These are phyloP conservation scores for Chromis chromis DNA, from an alignment of 2,797 vertebrate species.

Conservation along the genomic window DNA sequence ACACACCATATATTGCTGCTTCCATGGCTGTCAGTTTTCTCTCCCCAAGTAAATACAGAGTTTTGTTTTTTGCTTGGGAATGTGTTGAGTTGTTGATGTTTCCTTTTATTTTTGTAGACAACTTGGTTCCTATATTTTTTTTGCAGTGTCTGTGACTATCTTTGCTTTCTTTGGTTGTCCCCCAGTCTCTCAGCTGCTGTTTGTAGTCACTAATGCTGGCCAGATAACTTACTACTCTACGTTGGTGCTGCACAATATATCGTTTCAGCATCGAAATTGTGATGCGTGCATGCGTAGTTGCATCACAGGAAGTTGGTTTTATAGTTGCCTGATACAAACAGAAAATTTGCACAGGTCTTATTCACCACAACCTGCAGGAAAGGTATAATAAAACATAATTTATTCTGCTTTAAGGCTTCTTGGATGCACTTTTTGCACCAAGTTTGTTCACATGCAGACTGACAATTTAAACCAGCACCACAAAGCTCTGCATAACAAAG, in stretches of 20 bases:
- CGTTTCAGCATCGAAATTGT: too few relatives aligned
- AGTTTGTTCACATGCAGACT: too few relatives aligned
- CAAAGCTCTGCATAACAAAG: too few relatives aligned
- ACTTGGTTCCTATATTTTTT: background rate
- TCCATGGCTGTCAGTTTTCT: conserved; percentile 5
- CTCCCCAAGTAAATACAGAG: conserved; percentile 14
- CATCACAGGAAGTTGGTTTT: too few relatives aligned
- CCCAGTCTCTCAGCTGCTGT: conserved; percentile 7
- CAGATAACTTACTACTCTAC: conserved; percentile 1
- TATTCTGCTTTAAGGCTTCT: too few relatives aligned
- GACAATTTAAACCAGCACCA: too few relatives aligned
- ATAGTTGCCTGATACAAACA: too few relatives aligned
- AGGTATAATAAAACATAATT: too few relatives aligned
- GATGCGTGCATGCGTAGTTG: too few relatives aligned
- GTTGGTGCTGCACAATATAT: background rate
- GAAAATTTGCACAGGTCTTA: too few relatives aligned
- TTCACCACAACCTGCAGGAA: too few relatives aligned
- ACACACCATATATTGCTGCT: conserved; percentile 21
- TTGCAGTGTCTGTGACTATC: conserved; percentile 2
- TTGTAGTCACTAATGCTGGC: background rate
- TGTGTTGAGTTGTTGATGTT: conserved; percentile 5
- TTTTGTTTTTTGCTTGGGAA: conserved; percentile 5
- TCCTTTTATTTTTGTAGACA: background rate
- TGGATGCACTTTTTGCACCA: too few relatives aligned
- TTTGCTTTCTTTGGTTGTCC: conserved; percentile 5